Evolutionary conservation across 2,888 invertebrate genomes (phyloP), one percentile per base, ranked within the genome.

Genomic region (Drosophila ustulata): DNA sequence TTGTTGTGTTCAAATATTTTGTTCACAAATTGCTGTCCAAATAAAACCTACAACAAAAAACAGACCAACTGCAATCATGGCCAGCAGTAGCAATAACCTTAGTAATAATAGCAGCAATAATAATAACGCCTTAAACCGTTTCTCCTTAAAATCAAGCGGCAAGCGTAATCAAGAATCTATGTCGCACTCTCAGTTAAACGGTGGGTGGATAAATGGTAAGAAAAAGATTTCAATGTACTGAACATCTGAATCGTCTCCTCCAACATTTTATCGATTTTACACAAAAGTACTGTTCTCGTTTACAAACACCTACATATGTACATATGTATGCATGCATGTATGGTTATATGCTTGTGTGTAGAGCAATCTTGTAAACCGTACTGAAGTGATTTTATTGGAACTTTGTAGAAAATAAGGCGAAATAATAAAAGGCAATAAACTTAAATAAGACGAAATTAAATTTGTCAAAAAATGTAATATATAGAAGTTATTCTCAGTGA

Each of bases 121-220:
- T 30, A 86, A 85, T 78, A 91, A 89, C 74, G 82, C 90, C 3
- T 66, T 80, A 28, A 80, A 89, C 74, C 75, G 90, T 56, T 80
- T 90, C 61, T 81, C 85, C 52, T 71, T 91, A 11, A 91, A 91
- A 68, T 75, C 88, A 23, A 95, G 96, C 75, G 93, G 94, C 71
- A 96, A 96, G 93, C 95, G 96, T 89, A 94, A 95, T 92, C 95
- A 95, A 90, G 96, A 96, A 91, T 94, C 94, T 90, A 95, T 96
- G 94, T 94, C 96, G 75, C 95, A 96, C 85, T 95, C 96, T 59
- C 96, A 97, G 93, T 96, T 96, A 45, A 96, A 96, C 92, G 94
- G 96, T 89, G 95, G 96, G 89, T 97, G 97, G 97, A 96, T 96
- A 94, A 96, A 96, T 92, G 97, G 97, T 97, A 94, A 95, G 91